These are phyloP conservation scores for Epicauta chinensis DNA, from an alignment of 1,140 invertebrate genomes.

Conservation along the genomic window DNA sequence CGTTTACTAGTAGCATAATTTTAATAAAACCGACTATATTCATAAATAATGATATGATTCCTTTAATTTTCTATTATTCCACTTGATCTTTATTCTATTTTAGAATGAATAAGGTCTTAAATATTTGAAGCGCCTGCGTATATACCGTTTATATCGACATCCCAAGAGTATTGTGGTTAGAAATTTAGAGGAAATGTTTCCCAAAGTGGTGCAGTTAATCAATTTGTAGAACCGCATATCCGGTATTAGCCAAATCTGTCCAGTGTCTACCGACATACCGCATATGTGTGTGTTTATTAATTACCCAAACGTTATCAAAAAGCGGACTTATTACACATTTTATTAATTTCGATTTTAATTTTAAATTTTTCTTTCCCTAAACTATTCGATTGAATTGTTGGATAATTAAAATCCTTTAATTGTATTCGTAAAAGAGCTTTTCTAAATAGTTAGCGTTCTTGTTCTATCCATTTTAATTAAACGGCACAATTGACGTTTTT, in stretches of 20 bases:
- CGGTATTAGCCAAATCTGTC: constrained; percentile 2
- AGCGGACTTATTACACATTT: no score
- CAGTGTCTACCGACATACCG: constrained; percentile 10
- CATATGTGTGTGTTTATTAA: constrained; percentile 6
- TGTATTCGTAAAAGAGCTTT: constrained; percentile 4
- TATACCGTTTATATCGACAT: constrained; percentile 13
- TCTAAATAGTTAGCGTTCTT: constrained; percentile 16
- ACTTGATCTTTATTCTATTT: no score
- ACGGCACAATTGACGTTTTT: constrained; percentile 14
- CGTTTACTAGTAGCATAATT: no score
- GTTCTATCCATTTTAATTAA: constrained; percentile 13
- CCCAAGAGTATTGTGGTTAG: constrained; percentile 13
- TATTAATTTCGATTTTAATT: no score
- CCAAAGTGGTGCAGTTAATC: constrained; percentile 19
- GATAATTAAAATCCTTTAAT: constrained; percentile 15
- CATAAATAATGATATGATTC: no score
- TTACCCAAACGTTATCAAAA: constrained; percentile 4
- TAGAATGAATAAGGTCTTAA: background rate
- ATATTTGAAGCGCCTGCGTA: constrained; percentile 7
- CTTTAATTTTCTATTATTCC: no score
- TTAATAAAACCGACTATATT: no score
- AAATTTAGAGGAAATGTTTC: constrained; percentile 12
- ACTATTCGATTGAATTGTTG: constrained; percentile 8
- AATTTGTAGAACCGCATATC: constrained; percentile 20
- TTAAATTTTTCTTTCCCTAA: no score